These are phyloP conservation scores for Holotrichia oblita DNA, from an alignment of 1,140 invertebrate species.

Conservation along the genomic window DNA sequence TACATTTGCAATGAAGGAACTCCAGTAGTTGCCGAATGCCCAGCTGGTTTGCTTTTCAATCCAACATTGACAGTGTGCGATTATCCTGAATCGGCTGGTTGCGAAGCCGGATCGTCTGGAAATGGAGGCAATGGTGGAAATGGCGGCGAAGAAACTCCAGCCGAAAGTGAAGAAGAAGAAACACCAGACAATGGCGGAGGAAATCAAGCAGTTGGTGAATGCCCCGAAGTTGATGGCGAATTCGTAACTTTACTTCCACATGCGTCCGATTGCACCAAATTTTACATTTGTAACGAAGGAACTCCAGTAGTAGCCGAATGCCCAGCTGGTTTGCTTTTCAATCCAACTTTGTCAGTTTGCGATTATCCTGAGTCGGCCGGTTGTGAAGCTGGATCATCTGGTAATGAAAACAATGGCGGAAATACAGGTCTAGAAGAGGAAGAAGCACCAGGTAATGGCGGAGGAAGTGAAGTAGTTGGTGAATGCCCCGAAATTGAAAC, in stretches of 20 bases:
- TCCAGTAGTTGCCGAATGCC: no score
- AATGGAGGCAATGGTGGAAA: no score
- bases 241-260: slow-evolving; percentile 59
- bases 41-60: no score
- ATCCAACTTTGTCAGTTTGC: slow-evolving; percentile 56
- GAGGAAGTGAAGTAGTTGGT: neutral
- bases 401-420: neutral
- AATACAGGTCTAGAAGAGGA: no score
- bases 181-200: neutral
- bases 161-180: neutral
- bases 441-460: neutral
- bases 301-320: slow-evolving; percentile 62
- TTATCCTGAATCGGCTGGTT: no score
- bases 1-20: no score
- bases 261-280: slow-evolving; percentile 64
- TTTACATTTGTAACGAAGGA: slow-evolving; percentile 66
- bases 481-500: neutral
- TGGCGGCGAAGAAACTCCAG: no score
- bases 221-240: slow-evolving; percentile 23
- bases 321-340: slow-evolving; percentile 62
- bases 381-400: neutral
- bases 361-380: slow-evolving; percentile 15
- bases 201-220: slow-evolving; percentile 19
- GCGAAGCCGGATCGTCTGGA: no score
- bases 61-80: no score